Evolutionary conservation across 1,140 invertebrate species (phyloP).

Genomic region (Scaptomyza montana): DNA sequence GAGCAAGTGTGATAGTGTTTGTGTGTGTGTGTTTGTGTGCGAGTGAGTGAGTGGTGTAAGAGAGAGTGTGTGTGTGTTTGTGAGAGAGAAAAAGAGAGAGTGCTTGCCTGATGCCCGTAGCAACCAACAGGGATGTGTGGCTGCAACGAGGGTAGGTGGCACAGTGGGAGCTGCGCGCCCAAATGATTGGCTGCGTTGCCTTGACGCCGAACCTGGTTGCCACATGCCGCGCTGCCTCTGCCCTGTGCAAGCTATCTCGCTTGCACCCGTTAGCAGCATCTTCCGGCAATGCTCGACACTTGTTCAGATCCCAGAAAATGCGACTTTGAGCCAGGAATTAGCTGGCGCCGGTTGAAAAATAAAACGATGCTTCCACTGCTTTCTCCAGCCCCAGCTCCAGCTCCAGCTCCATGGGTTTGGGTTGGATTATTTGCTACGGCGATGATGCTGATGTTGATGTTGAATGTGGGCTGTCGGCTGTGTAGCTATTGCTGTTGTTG

Average conservation of each 20-base stretch:
- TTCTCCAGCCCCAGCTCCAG: not conserved
- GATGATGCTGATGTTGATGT: slow-evolving; percentile 7
- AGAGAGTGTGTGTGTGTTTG: not conserved
- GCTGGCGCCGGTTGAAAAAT: slow-evolving; percentile 69
- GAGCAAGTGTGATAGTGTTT: not conserved
- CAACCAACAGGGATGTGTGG: slow-evolving; percentile 58
- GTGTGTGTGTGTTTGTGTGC: slow-evolving; percentile 2
- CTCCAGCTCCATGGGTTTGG: slow-evolving; percentile 41
- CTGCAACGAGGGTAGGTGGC: slow-evolving; percentile 28
- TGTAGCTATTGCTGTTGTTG: not conserved
- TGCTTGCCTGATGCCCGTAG: slow-evolving; percentile 51
- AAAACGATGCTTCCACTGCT: slow-evolving; percentile 21
- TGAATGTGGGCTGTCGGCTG: slow-evolving; percentile 9
- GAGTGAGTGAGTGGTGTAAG: no score
- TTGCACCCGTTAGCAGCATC: slow-evolving; percentile 34
- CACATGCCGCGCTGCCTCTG: slow-evolving; percentile 32
- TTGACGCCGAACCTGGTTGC: slow-evolving; percentile 59
- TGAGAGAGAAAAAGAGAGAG: slow-evolving; percentile 28
- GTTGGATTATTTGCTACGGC: slow-evolving; percentile 76
- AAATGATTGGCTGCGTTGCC: slow-evolving; percentile 74
- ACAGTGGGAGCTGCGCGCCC: slow-evolving; percentile 40
- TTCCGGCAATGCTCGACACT: slow-evolving; percentile 50
- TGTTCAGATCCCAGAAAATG: slow-evolving; percentile 77
- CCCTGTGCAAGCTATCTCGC: slow-evolving; percentile 48
- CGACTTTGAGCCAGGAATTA: slow-evolving; percentile 80